A percentile compares a stretch with the other conserved stretches of the same genome.
Evolutionary conservation across 2,888 invertebrate genomes (phyloP).

Genomic region (Vesta saturnalis): DNA sequence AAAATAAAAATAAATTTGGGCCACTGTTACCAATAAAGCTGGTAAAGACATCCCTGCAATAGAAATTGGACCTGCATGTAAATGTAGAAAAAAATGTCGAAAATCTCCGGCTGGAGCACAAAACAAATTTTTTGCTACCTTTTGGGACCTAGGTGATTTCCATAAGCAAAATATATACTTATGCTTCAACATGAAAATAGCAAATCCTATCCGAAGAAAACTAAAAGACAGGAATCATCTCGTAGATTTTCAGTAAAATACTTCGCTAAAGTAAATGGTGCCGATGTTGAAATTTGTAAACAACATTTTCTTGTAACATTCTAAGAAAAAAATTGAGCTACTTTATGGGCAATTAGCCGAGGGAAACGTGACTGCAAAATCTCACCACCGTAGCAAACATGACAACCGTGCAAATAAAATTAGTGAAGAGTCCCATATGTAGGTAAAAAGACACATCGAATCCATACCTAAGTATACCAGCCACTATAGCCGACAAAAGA

Average conservation of each 20-base stretch:
- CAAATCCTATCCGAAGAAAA: no score
- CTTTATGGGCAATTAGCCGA: background rate
- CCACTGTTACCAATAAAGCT: background rate
- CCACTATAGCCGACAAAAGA: background rate
- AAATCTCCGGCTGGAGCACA: background rate
- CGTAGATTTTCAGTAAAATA: background rate
- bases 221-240: no score
- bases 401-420: background rate
- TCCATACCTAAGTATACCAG: background rate
- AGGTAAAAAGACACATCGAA: no score
- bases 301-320: background rate
- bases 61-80: background rate
- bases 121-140: background rate
- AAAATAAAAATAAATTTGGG: background rate
- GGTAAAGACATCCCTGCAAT: background rate
- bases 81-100: background rate
- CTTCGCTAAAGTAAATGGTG: background rate
- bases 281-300: background rate
- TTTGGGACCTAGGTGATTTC: background rate
- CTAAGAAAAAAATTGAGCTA: background rate
- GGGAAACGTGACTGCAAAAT: background rate
- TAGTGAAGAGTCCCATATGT: background rate
- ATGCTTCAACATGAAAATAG: background rate
- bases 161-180: background rate
- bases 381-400: background rate